phyloP scores from a whole-genome alignment of 2,888 invertebrate species.

The Pristionchus fissidentatus region DNA sequence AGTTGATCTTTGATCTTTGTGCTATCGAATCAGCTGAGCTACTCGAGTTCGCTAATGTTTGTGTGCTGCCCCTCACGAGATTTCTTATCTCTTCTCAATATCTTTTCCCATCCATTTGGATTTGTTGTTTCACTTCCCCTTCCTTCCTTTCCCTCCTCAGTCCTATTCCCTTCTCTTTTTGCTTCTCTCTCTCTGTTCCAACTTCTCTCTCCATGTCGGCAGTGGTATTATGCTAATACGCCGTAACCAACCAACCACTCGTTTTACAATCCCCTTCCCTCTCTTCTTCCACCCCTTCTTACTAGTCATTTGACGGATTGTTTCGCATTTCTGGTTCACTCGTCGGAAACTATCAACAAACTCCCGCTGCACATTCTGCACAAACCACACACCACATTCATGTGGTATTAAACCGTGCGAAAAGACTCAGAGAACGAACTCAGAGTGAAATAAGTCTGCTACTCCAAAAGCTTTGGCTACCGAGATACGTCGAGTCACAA shows the following conservation, averaged over 20 bases:
- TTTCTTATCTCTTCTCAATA: neutral
- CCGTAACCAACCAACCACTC: constrained; percentile 36
- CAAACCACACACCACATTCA: no score
- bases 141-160: constrained; percentile 1
- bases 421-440: no score
- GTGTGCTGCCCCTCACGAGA: neutral
- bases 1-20: no score
- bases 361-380: no score
- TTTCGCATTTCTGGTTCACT: neutral
- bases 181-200: constrained; percentile 32
- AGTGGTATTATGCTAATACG: constrained; percentile 42
- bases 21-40: neutral
- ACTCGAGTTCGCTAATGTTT: constrained; percentile 13
- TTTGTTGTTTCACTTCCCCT: constrained; percentile 18
- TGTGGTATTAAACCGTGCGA: no score
- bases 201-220: neutral
- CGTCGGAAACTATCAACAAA: no score
- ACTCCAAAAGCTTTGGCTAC: no score
- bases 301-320: constrained; percentile 14
- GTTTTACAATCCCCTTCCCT: constrained; percentile 24
- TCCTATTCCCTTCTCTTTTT: constrained; percentile 25
- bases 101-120: constrained; percentile 28
- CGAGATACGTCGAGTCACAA: no score
- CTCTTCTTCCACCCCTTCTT: no score
- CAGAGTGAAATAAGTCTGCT: no score